Conservation (phyloP, 2,888 invertebrate species). For the Cremastinae sp. region DNA sequence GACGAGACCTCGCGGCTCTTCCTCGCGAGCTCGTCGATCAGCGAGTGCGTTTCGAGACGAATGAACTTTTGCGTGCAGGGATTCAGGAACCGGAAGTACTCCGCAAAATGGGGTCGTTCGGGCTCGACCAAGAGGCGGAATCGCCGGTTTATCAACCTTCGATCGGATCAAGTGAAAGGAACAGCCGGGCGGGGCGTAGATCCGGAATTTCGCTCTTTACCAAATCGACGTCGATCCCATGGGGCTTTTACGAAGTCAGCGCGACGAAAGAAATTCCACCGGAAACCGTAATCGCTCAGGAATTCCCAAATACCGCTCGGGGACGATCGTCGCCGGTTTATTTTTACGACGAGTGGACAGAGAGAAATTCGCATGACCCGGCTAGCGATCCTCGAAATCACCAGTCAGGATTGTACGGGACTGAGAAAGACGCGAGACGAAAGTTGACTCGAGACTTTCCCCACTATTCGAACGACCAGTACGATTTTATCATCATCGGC, state of each 20-base stretch:
- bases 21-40: not conserved
- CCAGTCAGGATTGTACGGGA: constrained; percentile 18
- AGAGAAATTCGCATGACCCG: constrained; percentile 25
- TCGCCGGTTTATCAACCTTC: constrained; percentile 55
- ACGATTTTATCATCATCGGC: constrained; percentile 82
- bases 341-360: constrained; percentile 54
- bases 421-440: not conserved
- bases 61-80: not conserved
- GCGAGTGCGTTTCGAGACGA: not conserved
- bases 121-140: constrained; percentile 44
- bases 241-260: constrained; percentile 24
- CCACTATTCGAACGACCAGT: constrained; percentile 65
- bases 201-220: not conserved
- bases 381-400: constrained; percentile 15
- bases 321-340: constrained; percentile 9
- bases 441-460: constrained; percentile 28
- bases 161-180: constrained; percentile 31
- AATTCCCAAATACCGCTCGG: constrained; percentile 12
- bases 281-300: constrained; percentile 13
- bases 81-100: constrained; percentile 35
- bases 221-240: not conserved
- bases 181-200: constrained; percentile 12
- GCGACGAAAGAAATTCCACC: constrained; percentile 10
- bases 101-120: constrained; percentile 52
- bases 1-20: constrained; percentile 19